These are phyloP conservation scores for Drosophila koepferae DNA, from an alignment of 2,888 invertebrate genomes.

Conservation along the genomic window DNA sequence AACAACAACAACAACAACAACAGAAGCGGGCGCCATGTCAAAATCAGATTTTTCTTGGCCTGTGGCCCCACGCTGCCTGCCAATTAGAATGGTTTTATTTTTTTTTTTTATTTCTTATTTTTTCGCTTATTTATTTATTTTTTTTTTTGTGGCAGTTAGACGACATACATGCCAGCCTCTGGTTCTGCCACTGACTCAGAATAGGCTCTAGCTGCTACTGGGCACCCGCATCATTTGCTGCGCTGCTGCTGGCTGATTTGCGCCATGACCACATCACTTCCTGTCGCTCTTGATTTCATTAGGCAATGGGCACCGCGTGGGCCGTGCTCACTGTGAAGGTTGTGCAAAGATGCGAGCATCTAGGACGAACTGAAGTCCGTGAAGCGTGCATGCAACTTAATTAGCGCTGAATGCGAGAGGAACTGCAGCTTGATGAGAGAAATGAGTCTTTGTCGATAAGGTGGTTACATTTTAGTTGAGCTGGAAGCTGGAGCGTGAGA, in stretches of 20 bases:
- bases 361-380: constrained; percentile 15
- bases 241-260: constrained; percentile 48
- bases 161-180: constrained; percentile 38
- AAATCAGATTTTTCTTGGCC: constrained; percentile 8
- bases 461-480: constrained; percentile 18
- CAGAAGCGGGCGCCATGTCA: constrained; percentile 29
- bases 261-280: constrained; percentile 61
- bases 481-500: neutral
- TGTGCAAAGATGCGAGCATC: constrained; percentile 7
- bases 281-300: constrained; percentile 72
- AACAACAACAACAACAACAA: neutral
- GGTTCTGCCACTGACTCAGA: constrained; percentile 2
- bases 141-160: constrained; percentile 49
- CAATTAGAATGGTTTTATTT: constrained; percentile 64
- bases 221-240: constrained; percentile 44
- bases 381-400: constrained; percentile 66
- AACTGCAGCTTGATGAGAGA: constrained; percentile 65
- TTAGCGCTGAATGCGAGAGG: constrained; percentile 53
- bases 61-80: constrained; percentile 47
- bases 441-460: constrained; percentile 60
- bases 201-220: constrained; percentile 4
- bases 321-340: constrained; percentile 4
- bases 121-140: constrained; percentile 1
- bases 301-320: constrained; percentile 34
- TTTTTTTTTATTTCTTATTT: neutral